These are phyloP conservation scores for Sclerodermus sp. DNA, from an alignment of 2,888 invertebrate species.

Conservation along the genomic window DNA sequence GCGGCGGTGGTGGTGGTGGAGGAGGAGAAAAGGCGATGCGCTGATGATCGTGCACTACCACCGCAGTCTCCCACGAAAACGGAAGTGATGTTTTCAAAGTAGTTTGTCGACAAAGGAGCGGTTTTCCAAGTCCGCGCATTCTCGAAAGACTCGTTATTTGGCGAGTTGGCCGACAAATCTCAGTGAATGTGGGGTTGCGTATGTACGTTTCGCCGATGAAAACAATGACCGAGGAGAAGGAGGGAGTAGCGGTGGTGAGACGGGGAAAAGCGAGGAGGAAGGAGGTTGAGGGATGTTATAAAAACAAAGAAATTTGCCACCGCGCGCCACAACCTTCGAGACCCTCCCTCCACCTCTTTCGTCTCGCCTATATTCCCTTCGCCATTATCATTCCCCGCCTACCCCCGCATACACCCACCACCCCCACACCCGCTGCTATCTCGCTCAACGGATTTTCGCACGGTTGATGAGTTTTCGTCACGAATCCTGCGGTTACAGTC, in stretches of 20 bases:
- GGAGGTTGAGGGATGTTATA: no score
- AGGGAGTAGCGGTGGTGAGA: no score
- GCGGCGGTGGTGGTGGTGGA: background rate
- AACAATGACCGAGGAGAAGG: no score
- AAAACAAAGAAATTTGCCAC: no score
- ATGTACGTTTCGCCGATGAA: no score
- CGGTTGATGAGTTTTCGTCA: constrained; percentile 50
- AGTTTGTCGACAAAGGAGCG: constrained; percentile 24
- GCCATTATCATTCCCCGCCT: constrained; percentile 20
- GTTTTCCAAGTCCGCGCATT: constrained; percentile 14
- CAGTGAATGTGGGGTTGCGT: background rate
- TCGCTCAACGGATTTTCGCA: constrained; percentile 45
- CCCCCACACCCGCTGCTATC: constrained; percentile 10
- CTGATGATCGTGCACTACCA: background rate
- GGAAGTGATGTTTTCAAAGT: constrained; percentile 17
- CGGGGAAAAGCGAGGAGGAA: no score
- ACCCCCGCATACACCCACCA: constrained; percentile 6
- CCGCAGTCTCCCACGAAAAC: constrained; percentile 15
- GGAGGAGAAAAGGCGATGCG: background rate
- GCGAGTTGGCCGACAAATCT: constrained; percentile 13
- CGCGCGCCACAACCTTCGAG: background rate
- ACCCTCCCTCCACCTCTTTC: no score
- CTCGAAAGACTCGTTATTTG: constrained; percentile 15
- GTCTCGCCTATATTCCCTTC: no score
- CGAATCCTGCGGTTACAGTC: constrained; percentile 36